Evolutionary conservation across 2,888 invertebrate species (phyloP).

Genomic region (Prostheceraeus crozeri): DNA sequence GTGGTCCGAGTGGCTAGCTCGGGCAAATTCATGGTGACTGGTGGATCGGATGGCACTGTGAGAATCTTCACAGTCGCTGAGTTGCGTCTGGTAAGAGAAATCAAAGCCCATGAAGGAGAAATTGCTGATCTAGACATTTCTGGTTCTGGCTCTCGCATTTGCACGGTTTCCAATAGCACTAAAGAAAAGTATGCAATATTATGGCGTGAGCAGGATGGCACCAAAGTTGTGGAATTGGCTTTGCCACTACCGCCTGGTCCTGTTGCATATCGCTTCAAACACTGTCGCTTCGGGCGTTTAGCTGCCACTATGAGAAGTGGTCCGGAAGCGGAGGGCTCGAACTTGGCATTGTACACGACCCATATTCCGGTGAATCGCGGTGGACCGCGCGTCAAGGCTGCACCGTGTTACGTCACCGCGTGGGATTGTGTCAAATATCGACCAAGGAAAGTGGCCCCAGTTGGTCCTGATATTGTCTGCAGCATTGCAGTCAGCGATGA

Average conservation of each 20-base stretch:
- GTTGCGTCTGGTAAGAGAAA: neutral
- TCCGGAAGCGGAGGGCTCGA: neutral
- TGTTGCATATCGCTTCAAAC: slow-evolving; percentile 26
- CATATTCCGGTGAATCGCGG: slow-evolving; percentile 71
- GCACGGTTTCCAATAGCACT: neutral
- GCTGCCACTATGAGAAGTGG: too few relatives aligned
- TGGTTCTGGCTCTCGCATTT: too few relatives aligned
- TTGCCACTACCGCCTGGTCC: too few relatives aligned
- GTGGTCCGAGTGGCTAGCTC: neutral
- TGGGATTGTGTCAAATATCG: slow-evolving; percentile 64
- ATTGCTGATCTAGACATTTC: neutral
- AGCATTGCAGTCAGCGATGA: slow-evolving; percentile 65
- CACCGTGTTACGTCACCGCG: slow-evolving; percentile 67
- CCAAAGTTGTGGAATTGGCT: neutral
- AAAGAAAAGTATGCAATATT: neutral
- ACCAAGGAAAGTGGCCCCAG: neutral
- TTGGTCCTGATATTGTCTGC: slow-evolving; percentile 3
- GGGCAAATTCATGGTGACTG: neutral
- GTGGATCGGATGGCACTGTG: neutral
- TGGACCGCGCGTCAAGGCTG: slow-evolving; percentile 47
- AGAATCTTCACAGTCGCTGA: neutral
- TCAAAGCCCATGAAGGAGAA: neutral
- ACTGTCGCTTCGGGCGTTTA: slow-evolving; percentile 20
- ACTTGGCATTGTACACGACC: slow-evolving; percentile 60
- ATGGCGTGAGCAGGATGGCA: neutral